phyloP scores from a whole-genome alignment of 1,140 invertebrate genomes.

The Gonatopus flavifemur region DNA sequence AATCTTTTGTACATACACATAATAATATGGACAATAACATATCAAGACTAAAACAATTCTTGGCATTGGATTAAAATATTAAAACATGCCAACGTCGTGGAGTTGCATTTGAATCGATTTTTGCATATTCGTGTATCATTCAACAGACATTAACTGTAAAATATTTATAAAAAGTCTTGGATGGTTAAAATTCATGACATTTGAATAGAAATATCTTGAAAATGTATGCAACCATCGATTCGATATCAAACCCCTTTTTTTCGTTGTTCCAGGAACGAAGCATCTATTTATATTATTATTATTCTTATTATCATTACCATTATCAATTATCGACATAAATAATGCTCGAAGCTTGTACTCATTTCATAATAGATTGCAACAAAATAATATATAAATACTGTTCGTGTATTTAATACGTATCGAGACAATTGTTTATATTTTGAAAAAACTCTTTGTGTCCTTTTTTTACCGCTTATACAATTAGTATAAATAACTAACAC shows the following conservation, averaged over 20 bases:
- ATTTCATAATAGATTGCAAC: conserved; percentile 27
- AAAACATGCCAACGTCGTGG: no score
- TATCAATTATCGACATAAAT: no score
- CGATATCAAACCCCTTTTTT: not conserved
- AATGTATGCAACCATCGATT: conserved; percentile 8
- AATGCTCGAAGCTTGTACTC: conserved; percentile 26
- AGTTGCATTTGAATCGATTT: no score
- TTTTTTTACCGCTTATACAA: conserved; percentile 11
- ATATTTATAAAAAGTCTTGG: no score
- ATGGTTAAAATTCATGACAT: no score
- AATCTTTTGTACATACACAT: conserved; percentile 21
- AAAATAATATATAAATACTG: conserved; percentile 27
- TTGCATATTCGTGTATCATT: no score
- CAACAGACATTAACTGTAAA: no score
- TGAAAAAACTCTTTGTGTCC: conserved; percentile 5
- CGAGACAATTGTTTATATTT: not conserved
- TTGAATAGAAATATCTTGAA: not conserved
- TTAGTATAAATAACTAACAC: no score
- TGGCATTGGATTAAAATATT: conserved; percentile 15
- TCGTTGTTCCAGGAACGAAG: conserved; percentile 17
- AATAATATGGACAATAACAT: conserved; percentile 36
- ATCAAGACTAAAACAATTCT: conserved; percentile 36
- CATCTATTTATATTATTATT: no score
- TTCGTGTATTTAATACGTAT: conserved; percentile 22
- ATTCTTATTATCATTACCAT: no score